These are phyloP conservation scores for Corticium candelabrum DNA, from an alignment of 37 sponge, comb jelly and placozoan species.

Conservation along the genomic window DNA sequence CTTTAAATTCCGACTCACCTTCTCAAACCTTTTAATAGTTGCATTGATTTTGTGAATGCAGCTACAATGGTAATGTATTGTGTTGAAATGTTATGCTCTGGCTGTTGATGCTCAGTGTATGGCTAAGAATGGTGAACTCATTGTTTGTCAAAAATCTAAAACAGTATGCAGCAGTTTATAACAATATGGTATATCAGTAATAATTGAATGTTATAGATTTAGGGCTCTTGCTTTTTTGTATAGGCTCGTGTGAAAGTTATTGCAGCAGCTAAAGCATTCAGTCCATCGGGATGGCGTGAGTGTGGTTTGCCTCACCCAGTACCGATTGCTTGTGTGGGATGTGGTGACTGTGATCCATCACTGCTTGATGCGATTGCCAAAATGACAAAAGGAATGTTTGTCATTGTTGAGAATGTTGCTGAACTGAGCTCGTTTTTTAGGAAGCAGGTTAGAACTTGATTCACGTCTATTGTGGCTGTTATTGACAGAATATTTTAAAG, in stretches of 20 bases:
- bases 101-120: too few species aligned
- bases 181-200: too few species aligned
- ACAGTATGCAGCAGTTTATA: too few species aligned
- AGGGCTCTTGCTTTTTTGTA: slow-evolving; percentile 9
- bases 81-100: too few species aligned
- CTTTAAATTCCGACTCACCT: too few species aligned
- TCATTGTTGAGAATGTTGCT: slow-evolving; percentile 26
- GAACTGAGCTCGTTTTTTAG: slow-evolving; percentile 42
- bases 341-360: slow-evolving; percentile 29
- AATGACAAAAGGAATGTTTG: slow-evolving; percentile 38
- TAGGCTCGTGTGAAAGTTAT: slow-evolving; percentile 27
- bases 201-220: too few species aligned
- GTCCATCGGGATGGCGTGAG: slow-evolving; percentile 26
- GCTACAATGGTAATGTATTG: too few species aligned
- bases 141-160: too few species aligned
- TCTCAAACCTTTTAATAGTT: too few species aligned
- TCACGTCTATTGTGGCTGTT: background rate
- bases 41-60: too few species aligned
- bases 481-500: background rate
- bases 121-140: too few species aligned
- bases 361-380: slow-evolving; percentile 36
- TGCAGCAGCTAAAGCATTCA: slow-evolving; percentile 28
- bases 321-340: slow-evolving; percentile 45
- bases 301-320: slow-evolving; percentile 28
- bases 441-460: slow-evolving; percentile 20